Evolutionary conservation across 1,140 invertebrate species (phyloP).

Genomic region (Melanaphis sacchari): DNA sequence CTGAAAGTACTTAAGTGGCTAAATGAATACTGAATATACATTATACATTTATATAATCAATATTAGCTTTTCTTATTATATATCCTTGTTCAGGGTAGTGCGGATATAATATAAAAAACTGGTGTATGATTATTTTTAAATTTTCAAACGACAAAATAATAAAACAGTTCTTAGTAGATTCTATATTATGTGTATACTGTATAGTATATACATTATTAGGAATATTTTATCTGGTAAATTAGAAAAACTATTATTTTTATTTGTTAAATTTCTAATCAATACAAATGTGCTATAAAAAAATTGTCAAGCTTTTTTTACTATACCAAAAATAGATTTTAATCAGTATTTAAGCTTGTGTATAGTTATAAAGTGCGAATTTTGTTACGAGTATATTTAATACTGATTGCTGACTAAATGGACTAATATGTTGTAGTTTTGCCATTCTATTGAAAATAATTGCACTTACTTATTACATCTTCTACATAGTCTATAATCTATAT

Average conservation of each 20-base stretch:
- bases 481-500: too few relatives aligned
- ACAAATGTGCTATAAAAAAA: neutral
- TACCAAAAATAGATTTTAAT: neutral
- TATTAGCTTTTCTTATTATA: neutral
- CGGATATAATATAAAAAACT: neutral
- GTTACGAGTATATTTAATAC: too few relatives aligned
- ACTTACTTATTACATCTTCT: too few relatives aligned
- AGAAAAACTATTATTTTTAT: neutral
- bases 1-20: neutral
- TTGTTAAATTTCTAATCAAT: neutral
- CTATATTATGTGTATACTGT: too few relatives aligned
- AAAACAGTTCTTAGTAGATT: neutral
- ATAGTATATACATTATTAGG: neutral
- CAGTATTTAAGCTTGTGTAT: neutral
- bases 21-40: neutral
- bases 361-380: neutral
- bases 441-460: too few relatives aligned
- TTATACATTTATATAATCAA: neutral
- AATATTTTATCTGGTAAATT: neutral
- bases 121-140: neutral
- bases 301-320: neutral
- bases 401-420: too few relatives aligned
- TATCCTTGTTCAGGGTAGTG: neutral
- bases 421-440: too few relatives aligned
- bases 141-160: neutral